Percentiles rank a stretch among this genome's conserved stretches.
Conservation (phyloP, 1,140 invertebrate genomes). For the Maniola jurtina region DNA sequence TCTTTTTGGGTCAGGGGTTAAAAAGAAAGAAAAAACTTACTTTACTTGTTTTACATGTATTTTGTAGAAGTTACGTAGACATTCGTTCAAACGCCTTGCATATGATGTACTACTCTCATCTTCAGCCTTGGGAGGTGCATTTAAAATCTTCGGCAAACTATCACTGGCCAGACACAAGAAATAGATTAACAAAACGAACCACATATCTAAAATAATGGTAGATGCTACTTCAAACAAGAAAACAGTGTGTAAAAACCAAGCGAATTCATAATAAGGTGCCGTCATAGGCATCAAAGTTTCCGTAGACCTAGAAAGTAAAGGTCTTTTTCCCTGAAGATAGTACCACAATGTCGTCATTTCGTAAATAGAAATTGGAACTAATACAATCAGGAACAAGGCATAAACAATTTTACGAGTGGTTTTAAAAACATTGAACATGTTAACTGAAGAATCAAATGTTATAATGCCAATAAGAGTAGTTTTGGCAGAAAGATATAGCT, state of each 20-base stretch:
- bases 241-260: constrained; percentile 49
- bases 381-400: constrained; percentile 35
- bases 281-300: constrained; percentile 53
- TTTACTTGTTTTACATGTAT: constrained; percentile 40
- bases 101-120: constrained; percentile 37
- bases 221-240: constrained; percentile 47
- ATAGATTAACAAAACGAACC: constrained; percentile 55
- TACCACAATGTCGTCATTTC: constrained; percentile 46
- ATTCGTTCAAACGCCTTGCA: constrained; percentile 38
- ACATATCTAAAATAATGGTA: constrained; percentile 56
- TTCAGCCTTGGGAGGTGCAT: constrained; percentile 23
- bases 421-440: constrained; percentile 31
- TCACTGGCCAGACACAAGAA: constrained; percentile 48
- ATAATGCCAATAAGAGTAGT: constrained; percentile 43
- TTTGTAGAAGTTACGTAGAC: constrained; percentile 44
- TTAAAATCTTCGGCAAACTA: constrained; percentile 39
- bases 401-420: constrained; percentile 39
- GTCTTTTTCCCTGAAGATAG: constrained; percentile 45
- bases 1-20: too few relatives aligned
- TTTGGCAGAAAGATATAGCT: constrained; percentile 48
- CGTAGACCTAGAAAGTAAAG: constrained; percentile 49
- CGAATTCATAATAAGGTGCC: constrained; percentile 54
- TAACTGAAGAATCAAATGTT: constrained; percentile 32
- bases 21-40: constrained; percentile 37
- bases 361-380: constrained; percentile 44